These are phyloP conservation scores for Pinna nobilis DNA, from an alignment of 1,140 invertebrate genomes.

Conservation along the genomic window DNA sequence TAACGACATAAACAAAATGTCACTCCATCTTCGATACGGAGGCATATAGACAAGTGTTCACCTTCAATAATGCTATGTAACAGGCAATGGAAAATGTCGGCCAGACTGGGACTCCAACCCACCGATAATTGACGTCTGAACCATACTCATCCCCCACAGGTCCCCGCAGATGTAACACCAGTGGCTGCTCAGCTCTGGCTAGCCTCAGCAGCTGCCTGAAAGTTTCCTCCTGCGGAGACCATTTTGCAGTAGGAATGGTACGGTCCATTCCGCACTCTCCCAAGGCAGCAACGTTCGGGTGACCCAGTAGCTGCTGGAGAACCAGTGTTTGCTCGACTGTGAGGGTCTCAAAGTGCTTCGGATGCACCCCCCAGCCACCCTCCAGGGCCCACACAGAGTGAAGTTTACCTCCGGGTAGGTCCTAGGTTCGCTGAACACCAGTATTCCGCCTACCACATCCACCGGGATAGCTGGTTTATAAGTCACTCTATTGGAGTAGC, in stretches of 20 bases:
- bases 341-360: background rate
- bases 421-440: conserved; percentile 16
- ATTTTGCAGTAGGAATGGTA: background rate
- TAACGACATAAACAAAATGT: too few relatives aligned
- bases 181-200: background rate
- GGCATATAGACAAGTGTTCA: too few relatives aligned
- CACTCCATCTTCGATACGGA: too few relatives aligned
- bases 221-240: background rate
- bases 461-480: background rate
- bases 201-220: conserved; percentile 4
- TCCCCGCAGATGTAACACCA: background rate
- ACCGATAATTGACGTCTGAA: too few relatives aligned
- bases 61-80: too few relatives aligned
- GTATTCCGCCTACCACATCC: conserved; percentile 5
- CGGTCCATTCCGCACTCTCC: conserved; percentile 11
- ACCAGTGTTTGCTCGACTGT: background rate
- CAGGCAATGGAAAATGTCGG: too few relatives aligned
- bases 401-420: conserved; percentile 18
- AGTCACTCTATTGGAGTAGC: background rate
- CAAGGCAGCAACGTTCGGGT: conserved; percentile 7
- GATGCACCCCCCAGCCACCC: conserved; percentile 18
- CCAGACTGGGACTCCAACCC: too few relatives aligned
- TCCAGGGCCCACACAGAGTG: conserved; percentile 11
- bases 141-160: too few relatives aligned
- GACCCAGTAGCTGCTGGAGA: conserved; percentile 1